These are phyloP conservation scores for Hyles lineata DNA, from an alignment of 2,888 invertebrate species.

Conservation along the genomic window DNA sequence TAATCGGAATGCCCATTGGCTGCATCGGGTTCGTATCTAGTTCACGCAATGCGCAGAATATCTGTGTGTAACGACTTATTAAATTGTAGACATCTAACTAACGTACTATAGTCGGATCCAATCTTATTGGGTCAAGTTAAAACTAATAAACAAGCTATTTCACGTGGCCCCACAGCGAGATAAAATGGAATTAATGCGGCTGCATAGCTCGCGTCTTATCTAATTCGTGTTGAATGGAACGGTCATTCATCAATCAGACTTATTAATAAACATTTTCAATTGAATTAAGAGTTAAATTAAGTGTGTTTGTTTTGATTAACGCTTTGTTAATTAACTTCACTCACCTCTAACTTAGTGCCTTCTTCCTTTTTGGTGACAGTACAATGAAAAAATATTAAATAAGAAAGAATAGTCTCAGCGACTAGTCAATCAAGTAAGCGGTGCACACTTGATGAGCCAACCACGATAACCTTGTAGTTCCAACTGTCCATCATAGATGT, in stretches of 20 bases:
- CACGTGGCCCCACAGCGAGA: slow-evolving; percentile 30
- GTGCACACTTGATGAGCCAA: neutral
- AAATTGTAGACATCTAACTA: slow-evolving; percentile 36
- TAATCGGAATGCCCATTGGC: slow-evolving; percentile 42
- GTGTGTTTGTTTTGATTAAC: neutral
- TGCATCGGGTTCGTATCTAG: slow-evolving; percentile 39
- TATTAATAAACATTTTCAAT: slow-evolving; percentile 6
- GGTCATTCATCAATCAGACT: slow-evolving; percentile 21
- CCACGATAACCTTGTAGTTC: neutral
- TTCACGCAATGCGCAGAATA: slow-evolving; percentile 32
- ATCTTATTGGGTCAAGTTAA: slow-evolving; percentile 45
- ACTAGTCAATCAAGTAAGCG: too few species aligned
- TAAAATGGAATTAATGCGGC: slow-evolving; percentile 39
- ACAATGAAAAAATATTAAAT: too few species aligned
- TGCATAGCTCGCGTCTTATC: slow-evolving; percentile 34
- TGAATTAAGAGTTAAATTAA: neutral
- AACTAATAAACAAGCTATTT: slow-evolving; percentile 36
- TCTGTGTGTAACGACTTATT: slow-evolving; percentile 35
- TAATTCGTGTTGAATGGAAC: slow-evolving; percentile 27
- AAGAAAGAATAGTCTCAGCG: too few species aligned
- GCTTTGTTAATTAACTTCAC: neutral
- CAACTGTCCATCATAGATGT: slow-evolving; percentile 1
- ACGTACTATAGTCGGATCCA: slow-evolving; percentile 31
- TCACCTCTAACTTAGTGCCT: too few species aligned
- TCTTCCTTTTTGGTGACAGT: too few species aligned